These are phyloP conservation scores for Poecilobothrus nobilitatus DNA, from an alignment of 2,888 invertebrate species.

Conservation along the genomic window DNA sequence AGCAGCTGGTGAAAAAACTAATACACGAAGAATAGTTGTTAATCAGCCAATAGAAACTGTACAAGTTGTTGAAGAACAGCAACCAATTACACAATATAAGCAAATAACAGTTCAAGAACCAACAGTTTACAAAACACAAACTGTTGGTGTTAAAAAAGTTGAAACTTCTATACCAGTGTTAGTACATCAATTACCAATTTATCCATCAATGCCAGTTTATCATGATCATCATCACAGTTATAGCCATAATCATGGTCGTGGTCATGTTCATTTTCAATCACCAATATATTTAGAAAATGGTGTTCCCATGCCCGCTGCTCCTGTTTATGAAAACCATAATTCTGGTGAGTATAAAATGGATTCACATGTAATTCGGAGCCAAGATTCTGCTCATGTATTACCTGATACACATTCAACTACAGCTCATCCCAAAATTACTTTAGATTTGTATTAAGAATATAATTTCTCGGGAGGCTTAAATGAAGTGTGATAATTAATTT, in stretches of 20 bases:
- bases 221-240: neutral
- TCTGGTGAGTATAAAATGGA: too few species aligned
- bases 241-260: neutral
- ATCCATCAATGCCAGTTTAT: neutral
- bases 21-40: conserved; percentile 53
- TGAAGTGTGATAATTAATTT: too few species aligned
- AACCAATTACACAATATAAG: conserved; percentile 52
- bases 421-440: too few species aligned
- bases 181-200: neutral
- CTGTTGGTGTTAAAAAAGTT: conserved; percentile 44
- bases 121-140: conserved; percentile 44
- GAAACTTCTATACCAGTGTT: conserved; percentile 42
- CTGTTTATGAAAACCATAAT: neutral
- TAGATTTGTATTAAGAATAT: too few species aligned
- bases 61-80: conserved; percentile 51
- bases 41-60: conserved; percentile 54
- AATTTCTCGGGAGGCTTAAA: too few species aligned
- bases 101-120: conserved; percentile 51
- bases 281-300: neutral
- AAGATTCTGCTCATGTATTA: too few species aligned
- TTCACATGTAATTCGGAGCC: too few species aligned
- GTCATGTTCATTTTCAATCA: neutral
- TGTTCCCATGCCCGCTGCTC: neutral
- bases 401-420: too few species aligned
- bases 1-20: conserved; percentile 49